A percentile compares a stretch with the other conserved stretches of the same genome.
phyloP scores from a whole-genome alignment of 2,797 vertebrate genomes.

The Gymnothorax javanicus region DNA sequence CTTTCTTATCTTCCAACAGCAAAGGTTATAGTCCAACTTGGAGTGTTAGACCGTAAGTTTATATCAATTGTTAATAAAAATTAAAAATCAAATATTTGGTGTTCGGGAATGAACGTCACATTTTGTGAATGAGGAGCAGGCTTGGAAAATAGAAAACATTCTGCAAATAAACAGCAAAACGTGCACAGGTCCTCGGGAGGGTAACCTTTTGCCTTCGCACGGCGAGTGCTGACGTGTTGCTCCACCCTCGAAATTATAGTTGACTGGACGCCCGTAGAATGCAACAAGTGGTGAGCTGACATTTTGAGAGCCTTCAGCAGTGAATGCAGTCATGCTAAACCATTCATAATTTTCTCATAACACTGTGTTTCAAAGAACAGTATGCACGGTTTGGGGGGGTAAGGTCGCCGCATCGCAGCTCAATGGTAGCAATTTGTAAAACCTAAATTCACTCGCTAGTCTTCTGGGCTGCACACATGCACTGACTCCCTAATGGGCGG shows the following conservation, averaged over 20 bases:
- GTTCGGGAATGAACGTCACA: neutral
- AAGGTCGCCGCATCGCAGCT: neutral
- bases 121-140: neutral
- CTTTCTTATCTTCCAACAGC: neutral
- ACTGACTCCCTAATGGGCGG: constrained; percentile 10
- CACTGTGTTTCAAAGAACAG: neutral
- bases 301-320: neutral
- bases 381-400: neutral
- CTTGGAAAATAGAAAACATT: neutral
- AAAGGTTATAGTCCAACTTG: neutral
- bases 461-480: neutral
- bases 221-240: constrained; percentile 79
- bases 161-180: neutral
- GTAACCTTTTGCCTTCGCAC: constrained; percentile 38
- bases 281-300: neutral
- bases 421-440: neutral
- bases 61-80: neutral
- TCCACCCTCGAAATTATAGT: constrained; percentile 47
- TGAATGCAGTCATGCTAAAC: neutral
- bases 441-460: neutral
- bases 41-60: neutral
- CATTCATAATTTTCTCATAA: neutral
- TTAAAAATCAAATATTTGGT: neutral
- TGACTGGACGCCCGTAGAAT: neutral
- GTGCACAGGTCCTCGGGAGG: neutral